Evolutionary conservation across 2,888 invertebrate genomes (phyloP).

Genomic region (Anaspis maculata): DNA sequence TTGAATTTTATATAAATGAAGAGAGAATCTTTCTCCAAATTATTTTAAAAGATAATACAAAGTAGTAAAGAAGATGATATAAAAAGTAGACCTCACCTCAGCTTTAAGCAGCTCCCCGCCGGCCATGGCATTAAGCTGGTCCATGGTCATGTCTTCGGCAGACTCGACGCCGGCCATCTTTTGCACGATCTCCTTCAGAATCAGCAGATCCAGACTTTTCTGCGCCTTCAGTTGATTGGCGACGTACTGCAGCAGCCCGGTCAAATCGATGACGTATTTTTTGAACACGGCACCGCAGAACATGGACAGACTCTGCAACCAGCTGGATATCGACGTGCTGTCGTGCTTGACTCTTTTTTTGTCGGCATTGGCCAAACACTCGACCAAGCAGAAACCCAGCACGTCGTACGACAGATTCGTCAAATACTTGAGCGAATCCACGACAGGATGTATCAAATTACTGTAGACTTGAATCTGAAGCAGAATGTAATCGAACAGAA

Average conservation of each 20-base stretch:
- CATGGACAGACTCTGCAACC: conserved; percentile 90
- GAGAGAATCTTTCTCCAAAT: too few relatives aligned
- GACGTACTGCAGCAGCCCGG: conserved; percentile 92
- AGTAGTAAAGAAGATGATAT: too few relatives aligned
- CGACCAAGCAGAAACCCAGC: conserved; percentile 89
- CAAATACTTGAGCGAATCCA: conserved; percentile 94
- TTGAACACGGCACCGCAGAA: conserved; percentile 96
- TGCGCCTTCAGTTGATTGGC: conserved; percentile 94
- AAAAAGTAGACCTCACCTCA: conserved; percentile 67
- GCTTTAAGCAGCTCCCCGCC: conserved; percentile 93
- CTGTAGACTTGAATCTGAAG: conserved; percentile 42
- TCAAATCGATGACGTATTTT: conserved; percentile 93
- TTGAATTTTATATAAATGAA: too few relatives aligned
- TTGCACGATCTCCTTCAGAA: conserved; percentile 94
- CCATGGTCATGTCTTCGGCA: conserved; percentile 90
- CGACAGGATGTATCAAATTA: conserved; percentile 65
- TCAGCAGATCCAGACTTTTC: conserved; percentile 84
- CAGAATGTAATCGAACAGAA: conserved; percentile 85
- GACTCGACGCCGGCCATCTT: conserved; percentile 99
- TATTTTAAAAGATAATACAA: too few relatives aligned
- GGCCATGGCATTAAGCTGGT: conserved; percentile 93
- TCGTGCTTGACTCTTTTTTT: conserved; percentile 75
- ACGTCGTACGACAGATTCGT: conserved; percentile 94
- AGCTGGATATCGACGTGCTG: conserved; percentile 84
- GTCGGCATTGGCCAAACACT: conserved; percentile 75